Evolutionary conservation across 1,140 invertebrate species (phyloP), one percentile per base, ranked within the genome.

Genomic region (Littorina saxatilis): DNA sequence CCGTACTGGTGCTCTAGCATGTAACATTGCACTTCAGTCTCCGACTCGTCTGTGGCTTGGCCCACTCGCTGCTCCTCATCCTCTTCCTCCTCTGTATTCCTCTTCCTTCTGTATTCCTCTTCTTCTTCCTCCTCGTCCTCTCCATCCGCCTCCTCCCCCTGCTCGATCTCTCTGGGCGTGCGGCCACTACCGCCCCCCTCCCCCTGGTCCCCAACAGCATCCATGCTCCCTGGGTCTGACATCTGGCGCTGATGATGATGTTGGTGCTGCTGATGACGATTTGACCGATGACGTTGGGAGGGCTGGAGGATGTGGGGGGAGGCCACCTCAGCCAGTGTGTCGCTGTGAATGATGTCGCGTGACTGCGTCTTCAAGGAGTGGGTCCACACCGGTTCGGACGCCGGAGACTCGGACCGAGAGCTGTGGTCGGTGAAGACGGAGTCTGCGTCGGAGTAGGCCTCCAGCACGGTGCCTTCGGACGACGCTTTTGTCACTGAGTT

Each of bases 371-470:
- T 81, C 37, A 86, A 82, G 13, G 82, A 74, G 72, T 83, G 85
- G 52, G 85, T 86, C 81, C 87, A 82, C 7, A 88, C 84, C 20
- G 90, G 90, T 75, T 91, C 90, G 2, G 90, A 91, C 11, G 90
- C 90, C 2, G 90, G 90, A 1, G 88, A 89, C 77, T 91, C 90
- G 82, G 89, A 90, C 47, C 90, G 87, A 81, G 88, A 89, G 13
- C 87, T 87, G 80, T 85, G 82, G 80, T 91, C 90, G 29, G 89
- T 89, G 82, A 89, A 91, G 29, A 91, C 89, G 68, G 89, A 90
- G 79, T 90, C 89, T 23, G 76, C 84, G 82, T 91, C 90, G 11
- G 89, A 90, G n/a, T 88, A 83, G 23, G 86, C 82, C 70, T 91
- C 90, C 32, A 91, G 80, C 37, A 88, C 90, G 15, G 89, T 86